Evolutionary conservation across 2,888 invertebrate species (phyloP).

Genomic region (Apamea monoglypha): DNA sequence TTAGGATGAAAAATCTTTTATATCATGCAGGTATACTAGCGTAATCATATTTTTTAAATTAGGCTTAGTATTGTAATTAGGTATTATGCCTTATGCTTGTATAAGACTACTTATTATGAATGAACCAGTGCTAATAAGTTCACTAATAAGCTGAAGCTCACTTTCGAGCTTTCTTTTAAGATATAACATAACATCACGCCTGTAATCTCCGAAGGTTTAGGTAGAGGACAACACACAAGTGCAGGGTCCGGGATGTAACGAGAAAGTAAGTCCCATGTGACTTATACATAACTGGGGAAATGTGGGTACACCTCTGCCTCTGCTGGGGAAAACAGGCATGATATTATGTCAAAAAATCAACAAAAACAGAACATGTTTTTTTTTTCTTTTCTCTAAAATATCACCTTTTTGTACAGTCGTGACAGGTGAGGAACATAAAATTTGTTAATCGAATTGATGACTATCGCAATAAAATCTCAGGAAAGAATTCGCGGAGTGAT

Average conservation of each 20-base stretch:
- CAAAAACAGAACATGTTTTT: not conserved
- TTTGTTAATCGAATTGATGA: constrained; percentile 50
- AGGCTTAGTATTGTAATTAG: too few relatives aligned
- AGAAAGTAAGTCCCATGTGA: too few relatives aligned
- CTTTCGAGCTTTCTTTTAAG: not conserved
- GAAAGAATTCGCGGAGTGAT: constrained; percentile 51
- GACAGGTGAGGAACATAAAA: constrained; percentile 43
- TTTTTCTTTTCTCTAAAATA: constrained; percentile 15
- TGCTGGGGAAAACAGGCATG: not conserved
- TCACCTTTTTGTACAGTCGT: not conserved
- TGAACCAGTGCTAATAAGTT: not conserved
- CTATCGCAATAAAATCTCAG: constrained; percentile 44
- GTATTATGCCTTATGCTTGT: not conserved
- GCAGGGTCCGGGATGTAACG: too few relatives aligned
- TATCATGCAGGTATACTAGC: not conserved
- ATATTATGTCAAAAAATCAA: not conserved
- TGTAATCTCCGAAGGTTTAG: not conserved
- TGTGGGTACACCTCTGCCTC: not conserved
- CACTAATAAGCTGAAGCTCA: not conserved
- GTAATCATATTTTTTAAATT: not conserved
- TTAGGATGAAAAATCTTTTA: constrained; percentile 26
- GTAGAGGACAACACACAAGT: not conserved
- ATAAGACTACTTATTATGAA: not conserved
- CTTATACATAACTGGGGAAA: too few relatives aligned
- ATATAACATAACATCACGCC: not conserved